Evolutionary conservation across 2,113 vertebrate species (phyloP).

Genomic region (Vulpes lagopus): DNA sequence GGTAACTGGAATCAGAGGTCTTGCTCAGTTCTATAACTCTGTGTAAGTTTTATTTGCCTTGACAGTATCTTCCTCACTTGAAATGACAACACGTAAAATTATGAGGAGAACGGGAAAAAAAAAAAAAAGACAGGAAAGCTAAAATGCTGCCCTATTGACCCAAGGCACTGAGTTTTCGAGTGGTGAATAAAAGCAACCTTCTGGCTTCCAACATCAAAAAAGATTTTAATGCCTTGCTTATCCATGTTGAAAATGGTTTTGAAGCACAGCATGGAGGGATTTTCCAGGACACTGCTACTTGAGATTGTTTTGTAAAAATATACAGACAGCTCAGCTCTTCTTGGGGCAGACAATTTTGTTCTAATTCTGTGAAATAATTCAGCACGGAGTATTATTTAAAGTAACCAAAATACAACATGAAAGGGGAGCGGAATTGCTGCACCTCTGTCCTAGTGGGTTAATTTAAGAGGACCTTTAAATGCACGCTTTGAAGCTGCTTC

Average conservation of each 20-base stretch:
- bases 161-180: not conserved
- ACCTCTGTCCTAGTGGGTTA: not conserved
- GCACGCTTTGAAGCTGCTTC: not conserved
- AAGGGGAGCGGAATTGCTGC: not conserved
- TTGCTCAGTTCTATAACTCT: slow-evolving; percentile 21
- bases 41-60: slow-evolving; percentile 52
- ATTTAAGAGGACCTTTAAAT: slow-evolving; percentile 5
- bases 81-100: slow-evolving; percentile 56
- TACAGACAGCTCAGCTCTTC: slow-evolving; percentile 45
- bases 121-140: not conserved
- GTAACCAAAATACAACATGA: slow-evolving; percentile 52
- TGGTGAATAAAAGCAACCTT: not conserved
- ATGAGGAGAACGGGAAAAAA: not conserved
- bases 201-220: slow-evolving; percentile 10
- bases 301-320: slow-evolving; percentile 64
- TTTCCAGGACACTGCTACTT: slow-evolving; percentile 68
- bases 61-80: slow-evolving; percentile 23
- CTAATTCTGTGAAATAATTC: slow-evolving; percentile 44
- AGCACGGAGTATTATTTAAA: slow-evolving; percentile 42
- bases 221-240: slow-evolving; percentile 59
- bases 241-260: slow-evolving; percentile 73
- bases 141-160: slow-evolving; percentile 27
- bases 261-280: slow-evolving; percentile 53
- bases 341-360: slow-evolving; percentile 51
- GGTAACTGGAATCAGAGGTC: slow-evolving; percentile 2